Evolutionary conservation across 2,113 vertebrate species (phyloP).

Genomic region (Dasyornis broadbenti): DNA sequence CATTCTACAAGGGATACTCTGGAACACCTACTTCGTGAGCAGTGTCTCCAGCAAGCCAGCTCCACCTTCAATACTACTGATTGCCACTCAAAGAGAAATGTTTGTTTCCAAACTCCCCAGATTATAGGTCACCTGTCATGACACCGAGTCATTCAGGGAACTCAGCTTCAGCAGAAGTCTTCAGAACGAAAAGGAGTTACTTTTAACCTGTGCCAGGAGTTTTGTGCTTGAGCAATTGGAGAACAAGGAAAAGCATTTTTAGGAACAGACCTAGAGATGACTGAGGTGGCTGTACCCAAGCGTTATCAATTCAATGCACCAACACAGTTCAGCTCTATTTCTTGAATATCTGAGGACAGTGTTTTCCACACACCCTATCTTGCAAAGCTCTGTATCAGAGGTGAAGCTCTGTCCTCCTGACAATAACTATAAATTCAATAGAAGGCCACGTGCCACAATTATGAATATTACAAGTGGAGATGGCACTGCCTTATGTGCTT

Average conservation of each 20-base stretch:
- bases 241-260: background rate
- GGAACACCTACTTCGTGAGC: background rate
- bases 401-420: background rate
- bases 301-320: background rate
- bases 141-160: background rate
- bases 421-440: background rate
- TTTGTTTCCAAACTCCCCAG: background rate
- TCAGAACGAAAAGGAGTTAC: background rate
- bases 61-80: background rate
- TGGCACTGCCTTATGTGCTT: background rate
- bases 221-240: background rate
- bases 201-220: background rate
- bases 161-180: background rate
- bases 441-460: background rate
- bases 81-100: background rate
- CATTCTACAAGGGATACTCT: background rate
- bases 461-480: background rate
- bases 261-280: background rate
- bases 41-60: background rate
- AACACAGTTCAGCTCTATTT: background rate
- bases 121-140: background rate
- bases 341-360: accelerated
- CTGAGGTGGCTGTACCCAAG: background rate
- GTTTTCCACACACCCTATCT: background rate
- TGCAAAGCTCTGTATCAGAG: background rate